Base-by-base conservation (phyloP, 2,888 invertebrate species). In the Hydropsyche betteni region DNA sequence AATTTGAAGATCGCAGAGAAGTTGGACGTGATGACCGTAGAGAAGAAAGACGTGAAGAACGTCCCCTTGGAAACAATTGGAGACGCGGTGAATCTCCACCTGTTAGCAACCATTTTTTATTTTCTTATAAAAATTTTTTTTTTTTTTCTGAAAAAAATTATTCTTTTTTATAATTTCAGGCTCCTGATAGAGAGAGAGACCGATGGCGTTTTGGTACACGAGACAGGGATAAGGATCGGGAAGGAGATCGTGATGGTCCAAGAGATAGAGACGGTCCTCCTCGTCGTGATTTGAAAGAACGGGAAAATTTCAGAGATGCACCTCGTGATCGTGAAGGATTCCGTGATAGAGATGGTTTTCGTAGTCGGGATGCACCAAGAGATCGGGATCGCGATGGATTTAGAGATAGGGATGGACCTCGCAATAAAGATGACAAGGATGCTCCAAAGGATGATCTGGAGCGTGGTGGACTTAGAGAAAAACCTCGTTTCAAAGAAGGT, bases 31-130 rank as follows among this genome's bases (percentile, higher is more conserved):
- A 74, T 4, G 75, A 75, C 24, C 61, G 16, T 7, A 61, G 61
- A 61, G 61, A 61, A 5, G 61, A 61, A 7, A 61, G 74, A 24
- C 69, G 75, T 44, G 38, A 68, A 34, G 38, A 68, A 36, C 36
- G 68, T 16, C 24, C 53, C 64, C 51, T 5, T 83, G 83, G 74
- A 80, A 70, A 77, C 80, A 85, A 85, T 80, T 86, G 87, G 84
- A 82, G 87, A 0, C 84, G 86, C 14, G 86, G 83, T 0, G 84
- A 86, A 72, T 72, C 72, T n/a, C 72, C 72, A 38, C 72, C 72
- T 2, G 72, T 53, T n/a, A 16, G 69, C 12, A 61, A 14, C 16
- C 7, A 14, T 55, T 55, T 16, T 55, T 55, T 1, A 2, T 12
- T 51, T n/a, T 51, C 8, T 51, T 51, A 51, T 2, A 2, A 51